Evolutionary conservation across 2,113 vertebrate genomes (phyloP).

Genomic region (Piprites chloris): DNA sequence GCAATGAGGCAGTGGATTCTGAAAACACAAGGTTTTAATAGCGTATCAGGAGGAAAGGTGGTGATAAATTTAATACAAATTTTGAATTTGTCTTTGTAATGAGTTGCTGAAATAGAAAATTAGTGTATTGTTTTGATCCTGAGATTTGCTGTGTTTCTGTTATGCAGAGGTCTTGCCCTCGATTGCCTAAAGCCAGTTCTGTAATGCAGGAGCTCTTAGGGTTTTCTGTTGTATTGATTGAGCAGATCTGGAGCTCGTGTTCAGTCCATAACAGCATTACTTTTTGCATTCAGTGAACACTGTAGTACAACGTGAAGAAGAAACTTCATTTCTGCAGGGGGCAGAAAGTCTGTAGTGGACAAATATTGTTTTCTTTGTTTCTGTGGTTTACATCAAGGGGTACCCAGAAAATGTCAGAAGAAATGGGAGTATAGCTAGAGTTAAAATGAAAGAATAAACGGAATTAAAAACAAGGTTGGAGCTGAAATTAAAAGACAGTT

Average conservation of each 20-base stretch:
- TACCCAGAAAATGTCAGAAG: background rate
- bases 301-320: background rate
- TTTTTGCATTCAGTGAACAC: background rate
- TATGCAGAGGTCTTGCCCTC: rapidly evolving
- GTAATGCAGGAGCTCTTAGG: background rate
- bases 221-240: background rate
- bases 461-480: background rate
- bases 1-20: background rate
- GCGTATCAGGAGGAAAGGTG: background rate
- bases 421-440: background rate
- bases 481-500: background rate
- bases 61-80: background rate
- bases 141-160: background rate
- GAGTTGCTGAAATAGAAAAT: background rate
- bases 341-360: background rate
- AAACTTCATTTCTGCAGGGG: background rate
- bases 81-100: background rate
- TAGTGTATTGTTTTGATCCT: background rate
- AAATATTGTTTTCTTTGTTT: background rate
- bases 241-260: background rate
- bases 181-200: background rate
- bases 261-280: background rate
- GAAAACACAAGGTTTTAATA: background rate
- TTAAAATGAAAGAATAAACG: background rate
- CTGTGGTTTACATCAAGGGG: background rate